Conservation (phyloP, 23 tunicate genomes). For the Styela clava region DNA sequence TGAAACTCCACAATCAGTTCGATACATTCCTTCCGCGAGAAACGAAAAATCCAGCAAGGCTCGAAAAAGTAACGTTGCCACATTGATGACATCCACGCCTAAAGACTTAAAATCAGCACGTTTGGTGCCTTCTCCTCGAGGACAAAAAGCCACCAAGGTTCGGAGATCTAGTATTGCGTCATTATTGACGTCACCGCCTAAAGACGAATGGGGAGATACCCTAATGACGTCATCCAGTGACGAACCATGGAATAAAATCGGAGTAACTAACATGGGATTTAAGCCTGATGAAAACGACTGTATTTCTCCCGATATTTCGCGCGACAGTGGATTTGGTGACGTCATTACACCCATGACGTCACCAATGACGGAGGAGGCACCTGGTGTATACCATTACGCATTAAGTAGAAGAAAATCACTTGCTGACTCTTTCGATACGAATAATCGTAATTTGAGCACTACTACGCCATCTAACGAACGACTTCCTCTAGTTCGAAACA, state of each 20-base stretch:
- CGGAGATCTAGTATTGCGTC: neutral
- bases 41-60: neutral
- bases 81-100: neutral
- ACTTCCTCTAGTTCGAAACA: neutral
- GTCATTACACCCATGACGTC: slow-evolving; percentile 6
- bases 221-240: neutral
- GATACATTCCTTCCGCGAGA: neutral
- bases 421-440: slow-evolving; percentile 6
- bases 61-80: neutral
- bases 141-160: neutral
- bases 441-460: neutral
- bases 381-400: slow-evolving; percentile 44
- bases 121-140: neutral
- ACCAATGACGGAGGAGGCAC: neutral
- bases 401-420: slow-evolving; percentile 60
- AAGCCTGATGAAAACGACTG: neutral
- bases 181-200: neutral
- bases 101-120: neutral
- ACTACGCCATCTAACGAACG: neutral
- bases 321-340: neutral
- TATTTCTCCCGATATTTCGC: neutral
- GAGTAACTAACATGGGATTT: slow-evolving; percentile 8
- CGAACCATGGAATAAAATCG: neutral
- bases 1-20: neutral
- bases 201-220: neutral